Base-by-base conservation (phyloP, 1,140 invertebrate genomes). In the Temnothorax longispinosus region DNA sequence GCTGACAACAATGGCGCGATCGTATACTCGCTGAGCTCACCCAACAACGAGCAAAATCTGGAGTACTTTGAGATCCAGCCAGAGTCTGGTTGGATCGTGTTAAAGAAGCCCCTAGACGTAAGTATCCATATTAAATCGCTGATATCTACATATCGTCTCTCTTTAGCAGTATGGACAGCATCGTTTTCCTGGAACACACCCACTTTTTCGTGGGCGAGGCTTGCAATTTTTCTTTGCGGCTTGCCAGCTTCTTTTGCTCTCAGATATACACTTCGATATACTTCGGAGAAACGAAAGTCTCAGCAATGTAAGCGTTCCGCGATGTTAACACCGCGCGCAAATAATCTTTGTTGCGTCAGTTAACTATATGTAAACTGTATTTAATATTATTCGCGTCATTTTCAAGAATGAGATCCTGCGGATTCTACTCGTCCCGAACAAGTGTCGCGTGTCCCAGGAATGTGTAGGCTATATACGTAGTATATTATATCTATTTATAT, bases 1-100 rank as follows among this genome's bases (percentile, higher is more conserved):
- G 98, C 98, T 44, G 98, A 99, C 93, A 99, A 99, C 94, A 99
- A 99, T 94, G 98, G 98, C 18, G 98, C 98, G n/a, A 98, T 98
- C 93, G 97, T 98, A n/a, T 98, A 98, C 92, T 98, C 98, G 41
- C 94, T 99, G 65, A 98, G 97, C 89, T 98, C 98, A 10, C 98
- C 98, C 32, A 97, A 97, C 89, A 98, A 98, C 94, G 97, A 97
- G 0, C 97, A 97, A 41, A 98, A 98, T 95, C 96, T 99, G 88
- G 98, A 99, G 93, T 99, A 99, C 96, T 99, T 99, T 95, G 98
- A 98, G 94, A 99, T 99, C 89, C 98, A 99, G 96, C 98, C 98
- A 88, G 98, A 99, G 94, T 99, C 98, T 92, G 98, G 98, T 93
- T 99, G 98, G 98, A 99, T 99, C 93, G 98, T 98, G 41, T 95